These are phyloP conservation scores for Heterodera carotae DNA, from an alignment of 1,140 invertebrate species.

Conservation along the genomic window DNA sequence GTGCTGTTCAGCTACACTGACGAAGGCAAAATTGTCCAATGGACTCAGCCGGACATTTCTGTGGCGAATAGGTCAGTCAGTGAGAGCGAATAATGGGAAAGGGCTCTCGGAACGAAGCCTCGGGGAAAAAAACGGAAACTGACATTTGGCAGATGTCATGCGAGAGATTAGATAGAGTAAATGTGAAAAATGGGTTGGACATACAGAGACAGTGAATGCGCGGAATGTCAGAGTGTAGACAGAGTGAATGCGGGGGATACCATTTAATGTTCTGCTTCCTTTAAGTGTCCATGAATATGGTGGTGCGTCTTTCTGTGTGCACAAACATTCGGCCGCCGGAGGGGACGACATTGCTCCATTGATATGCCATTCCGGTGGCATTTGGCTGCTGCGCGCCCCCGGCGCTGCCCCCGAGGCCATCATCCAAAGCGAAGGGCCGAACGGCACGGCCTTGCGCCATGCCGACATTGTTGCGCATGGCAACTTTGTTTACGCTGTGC, in stretches of 20 bases:
- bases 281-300: conserved; percentile 67
- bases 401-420: conserved; percentile 27
- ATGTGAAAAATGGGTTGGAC: no score
- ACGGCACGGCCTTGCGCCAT: conserved; percentile 26
- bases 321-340: conserved; percentile 5
- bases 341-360: conserved; percentile 64
- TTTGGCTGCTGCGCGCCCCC: conserved; percentile 26
- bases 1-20: conserved; percentile 41
- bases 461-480: conserved; percentile 30
- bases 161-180: no score
- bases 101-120: no score
- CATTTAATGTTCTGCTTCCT: neutral
- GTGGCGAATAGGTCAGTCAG: conserved; percentile 44
- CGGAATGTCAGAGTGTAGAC: no score
- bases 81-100: neutral
- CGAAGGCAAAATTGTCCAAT: conserved; percentile 38
- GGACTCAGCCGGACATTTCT: conserved; percentile 65
- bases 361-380: conserved; percentile 44
- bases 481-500: conserved; percentile 27
- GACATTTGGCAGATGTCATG: no score
- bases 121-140: no score
- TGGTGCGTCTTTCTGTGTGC: conserved; percentile 63
- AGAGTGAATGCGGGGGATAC: no score
- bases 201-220: neutral
- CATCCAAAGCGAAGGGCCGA: conserved; percentile 11